These are phyloP conservation scores for Heliconius congener DNA, from an alignment of 1,140 invertebrate genomes.

Conservation along the genomic window DNA sequence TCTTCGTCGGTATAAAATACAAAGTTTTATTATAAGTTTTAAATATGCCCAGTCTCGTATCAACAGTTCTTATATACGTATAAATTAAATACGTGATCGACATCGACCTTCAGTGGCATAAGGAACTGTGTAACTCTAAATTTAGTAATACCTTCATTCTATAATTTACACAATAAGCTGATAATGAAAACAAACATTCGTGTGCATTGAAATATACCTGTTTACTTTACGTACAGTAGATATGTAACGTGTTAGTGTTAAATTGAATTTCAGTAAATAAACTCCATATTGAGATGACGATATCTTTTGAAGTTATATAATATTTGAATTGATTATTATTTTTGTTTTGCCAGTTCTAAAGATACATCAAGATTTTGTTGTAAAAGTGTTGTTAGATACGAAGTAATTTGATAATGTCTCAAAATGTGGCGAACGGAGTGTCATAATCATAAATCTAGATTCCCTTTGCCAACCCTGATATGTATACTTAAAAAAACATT, in stretches of 20 bases:
- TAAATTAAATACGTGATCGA: neutral
- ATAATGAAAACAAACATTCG: neutral
- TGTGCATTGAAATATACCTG: neutral
- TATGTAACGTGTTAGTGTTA: neutral
- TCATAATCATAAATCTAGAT: too few relatives aligned
- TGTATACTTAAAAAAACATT: too few relatives aligned
- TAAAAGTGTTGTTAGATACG: too few relatives aligned
- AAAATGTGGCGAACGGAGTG: too few relatives aligned
- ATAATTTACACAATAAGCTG: neutral
- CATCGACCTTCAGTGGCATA: neutral
- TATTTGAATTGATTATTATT: too few relatives aligned
- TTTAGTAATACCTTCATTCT: conserved; percentile 1
- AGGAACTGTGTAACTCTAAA: neutral
- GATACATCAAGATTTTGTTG: too few relatives aligned
- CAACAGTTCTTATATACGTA: neutral
- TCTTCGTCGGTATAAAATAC: too few relatives aligned
- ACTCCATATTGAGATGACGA: neutral
- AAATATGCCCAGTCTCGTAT: neutral
- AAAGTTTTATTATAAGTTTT: too few relatives aligned
- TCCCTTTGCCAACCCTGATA: too few relatives aligned
- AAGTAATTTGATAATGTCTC: too few relatives aligned
- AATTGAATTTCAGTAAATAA: neutral
- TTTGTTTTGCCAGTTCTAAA: too few relatives aligned
- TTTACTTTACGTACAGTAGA: neutral
- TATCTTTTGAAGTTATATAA: neutral